A percentile compares a stretch with the other conserved stretches of the same genome.
These are phyloP conservation scores for Catamblyrhynchus diadema DNA, from an alignment of 2,797 vertebrate species.

Conservation along the genomic window DNA sequence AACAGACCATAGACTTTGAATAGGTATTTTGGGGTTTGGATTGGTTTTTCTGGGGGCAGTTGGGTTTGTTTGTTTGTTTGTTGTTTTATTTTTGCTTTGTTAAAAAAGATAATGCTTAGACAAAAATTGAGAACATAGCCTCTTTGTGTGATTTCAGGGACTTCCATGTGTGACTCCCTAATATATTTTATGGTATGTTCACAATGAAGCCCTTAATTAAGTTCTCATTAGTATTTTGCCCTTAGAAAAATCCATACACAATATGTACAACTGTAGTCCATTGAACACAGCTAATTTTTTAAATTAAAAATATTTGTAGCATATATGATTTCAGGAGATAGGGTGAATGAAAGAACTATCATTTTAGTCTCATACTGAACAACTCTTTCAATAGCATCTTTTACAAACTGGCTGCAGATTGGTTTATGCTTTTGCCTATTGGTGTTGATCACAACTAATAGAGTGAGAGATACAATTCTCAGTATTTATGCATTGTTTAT, in stretches of 20 bases:
- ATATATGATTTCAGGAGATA: not conserved
- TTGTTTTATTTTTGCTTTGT: not conserved
- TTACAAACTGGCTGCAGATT: not conserved
- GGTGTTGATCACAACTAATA: not conserved
- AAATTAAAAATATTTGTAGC: not conserved
- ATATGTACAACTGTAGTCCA: not conserved
- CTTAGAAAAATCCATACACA: not conserved
- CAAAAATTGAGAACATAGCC: not conserved
- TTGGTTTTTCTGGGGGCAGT: not conserved
- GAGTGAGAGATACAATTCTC: not conserved
- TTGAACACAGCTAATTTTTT: not conserved
- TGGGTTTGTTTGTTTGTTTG: not conserved
- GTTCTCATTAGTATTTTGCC: not conserved
- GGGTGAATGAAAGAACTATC: not conserved
- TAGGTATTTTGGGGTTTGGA: not conserved
- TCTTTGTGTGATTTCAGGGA: not conserved
- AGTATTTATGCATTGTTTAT: not conserved
- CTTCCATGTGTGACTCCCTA: not conserved
- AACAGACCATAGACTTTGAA: not conserved
- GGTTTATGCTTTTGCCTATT: not conserved
- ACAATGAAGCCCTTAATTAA: not conserved
- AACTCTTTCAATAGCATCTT: not conserved
- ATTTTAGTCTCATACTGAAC: not conserved
- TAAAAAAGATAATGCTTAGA: not conserved
- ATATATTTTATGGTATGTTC: not conserved